Conservation (phyloP, 2,113 vertebrate species). For the Pygoscelis adeliae region DNA sequence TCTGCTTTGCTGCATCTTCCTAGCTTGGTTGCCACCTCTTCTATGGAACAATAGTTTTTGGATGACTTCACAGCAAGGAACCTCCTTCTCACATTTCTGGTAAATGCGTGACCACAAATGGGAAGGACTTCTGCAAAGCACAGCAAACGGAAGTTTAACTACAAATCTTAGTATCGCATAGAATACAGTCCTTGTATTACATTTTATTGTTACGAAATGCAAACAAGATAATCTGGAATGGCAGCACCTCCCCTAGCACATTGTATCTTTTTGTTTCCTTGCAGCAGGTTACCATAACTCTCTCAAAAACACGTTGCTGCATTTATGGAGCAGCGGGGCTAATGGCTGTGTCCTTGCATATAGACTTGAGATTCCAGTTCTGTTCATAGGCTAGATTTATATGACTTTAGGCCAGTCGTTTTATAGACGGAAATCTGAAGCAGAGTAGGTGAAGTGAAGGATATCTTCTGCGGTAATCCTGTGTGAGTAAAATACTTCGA, state of each 20-base stretch:
- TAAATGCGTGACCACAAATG: neutral
- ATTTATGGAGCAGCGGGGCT: neutral
- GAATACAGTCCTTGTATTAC: neutral
- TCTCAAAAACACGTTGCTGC: neutral
- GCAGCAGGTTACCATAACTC: neutral
- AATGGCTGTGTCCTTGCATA: too few relatives aligned
- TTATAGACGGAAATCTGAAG: neutral
- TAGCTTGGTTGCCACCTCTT: neutral
- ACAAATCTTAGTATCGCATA: neutral
- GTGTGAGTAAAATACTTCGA: neutral
- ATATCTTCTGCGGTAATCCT: neutral
- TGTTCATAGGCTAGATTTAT: fast-evolving
- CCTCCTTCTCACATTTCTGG: neutral
- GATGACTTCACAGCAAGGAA: neutral
- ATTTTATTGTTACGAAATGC: neutral
- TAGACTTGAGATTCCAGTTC: neutral
- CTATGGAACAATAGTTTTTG: neutral
- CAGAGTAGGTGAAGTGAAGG: neutral
- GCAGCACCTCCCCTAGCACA: neutral
- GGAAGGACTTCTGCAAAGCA: neutral
- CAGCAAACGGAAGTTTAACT: neutral
- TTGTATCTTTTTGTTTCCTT: neutral
- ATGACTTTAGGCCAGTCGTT: neutral
- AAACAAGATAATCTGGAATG: neutral
- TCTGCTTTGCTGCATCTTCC: neutral